Conservation (phyloP, 2,888 invertebrate genomes). For the Drosophila parthenogenetica region DNA sequence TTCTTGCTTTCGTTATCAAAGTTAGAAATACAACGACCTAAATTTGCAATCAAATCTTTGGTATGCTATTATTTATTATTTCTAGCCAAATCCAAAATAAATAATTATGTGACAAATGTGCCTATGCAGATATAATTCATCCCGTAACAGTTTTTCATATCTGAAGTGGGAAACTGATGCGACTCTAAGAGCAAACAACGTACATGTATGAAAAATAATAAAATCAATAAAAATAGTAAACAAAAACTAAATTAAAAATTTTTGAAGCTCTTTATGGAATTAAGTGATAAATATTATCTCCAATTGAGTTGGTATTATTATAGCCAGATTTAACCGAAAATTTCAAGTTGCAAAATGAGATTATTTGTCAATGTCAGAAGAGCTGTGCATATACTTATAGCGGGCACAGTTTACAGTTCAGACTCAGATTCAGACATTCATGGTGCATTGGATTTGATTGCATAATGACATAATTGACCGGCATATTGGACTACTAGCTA, state of each 20-base stretch:
- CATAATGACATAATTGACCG: constrained; percentile 81
- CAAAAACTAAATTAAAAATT: too few relatives aligned
- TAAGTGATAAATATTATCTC: not conserved
- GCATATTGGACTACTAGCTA: constrained; percentile 57
- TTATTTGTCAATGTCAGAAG: constrained; percentile 34
- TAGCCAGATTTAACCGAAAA: not conserved
- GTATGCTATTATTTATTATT: not conserved
- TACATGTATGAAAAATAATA: not conserved
- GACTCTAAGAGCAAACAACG: not conserved
- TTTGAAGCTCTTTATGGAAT: too few relatives aligned
- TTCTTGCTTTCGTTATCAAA: too few relatives aligned
- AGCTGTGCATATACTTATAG: not conserved
- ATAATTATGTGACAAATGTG: not conserved
- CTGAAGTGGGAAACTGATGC: not conserved
- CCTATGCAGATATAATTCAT: not conserved
- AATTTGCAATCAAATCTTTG: not conserved
- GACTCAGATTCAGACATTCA: constrained; percentile 5
- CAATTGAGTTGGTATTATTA: not conserved
- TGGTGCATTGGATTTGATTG: constrained; percentile 63
- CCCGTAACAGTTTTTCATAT: not conserved
- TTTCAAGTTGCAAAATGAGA: constrained; percentile 17
- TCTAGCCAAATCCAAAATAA: not conserved
- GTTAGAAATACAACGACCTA: not conserved
- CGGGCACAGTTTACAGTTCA: not conserved
- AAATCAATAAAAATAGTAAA: too few relatives aligned